Conservation (phyloP, 2,797 vertebrate species). For the Semotilus atromaculatus region DNA sequence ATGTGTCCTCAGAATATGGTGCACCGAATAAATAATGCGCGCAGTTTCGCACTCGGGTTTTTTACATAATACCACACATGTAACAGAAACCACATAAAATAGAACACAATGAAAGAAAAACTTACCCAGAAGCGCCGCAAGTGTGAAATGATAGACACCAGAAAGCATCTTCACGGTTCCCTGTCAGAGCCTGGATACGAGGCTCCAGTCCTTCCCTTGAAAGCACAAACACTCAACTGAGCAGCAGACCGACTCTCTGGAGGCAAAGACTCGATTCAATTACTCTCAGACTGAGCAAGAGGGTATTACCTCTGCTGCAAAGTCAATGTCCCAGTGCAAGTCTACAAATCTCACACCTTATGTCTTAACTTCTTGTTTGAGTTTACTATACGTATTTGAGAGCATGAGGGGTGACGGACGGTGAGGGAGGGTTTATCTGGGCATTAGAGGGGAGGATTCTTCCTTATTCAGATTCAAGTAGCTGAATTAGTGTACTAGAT, state of each 20-base stretch:
- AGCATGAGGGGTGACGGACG: neutral
- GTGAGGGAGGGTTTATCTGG: neutral
- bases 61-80: neutral
- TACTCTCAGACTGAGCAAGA: neutral
- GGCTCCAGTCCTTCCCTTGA: slow-evolving; percentile 35
- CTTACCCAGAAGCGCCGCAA: slow-evolving; percentile 50
- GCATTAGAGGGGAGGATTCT: neutral
- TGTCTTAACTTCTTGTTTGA: neutral
- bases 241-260: neutral
- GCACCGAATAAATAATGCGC: neutral
- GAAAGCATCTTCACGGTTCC: slow-evolving; percentile 42
- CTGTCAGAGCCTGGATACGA: slow-evolving; percentile 45
- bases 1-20: neutral
- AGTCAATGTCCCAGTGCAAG: neutral
- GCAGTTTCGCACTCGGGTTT: neutral
- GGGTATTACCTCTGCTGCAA: slow-evolving; percentile 5
- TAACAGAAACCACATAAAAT: neutral
- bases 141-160: slow-evolving; percentile 23
- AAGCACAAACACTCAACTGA: slow-evolving; percentile 37
- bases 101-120: neutral
- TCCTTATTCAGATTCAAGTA: neutral
- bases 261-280: slow-evolving; percentile 42
- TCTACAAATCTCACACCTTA: neutral
- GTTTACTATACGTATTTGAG: neutral
- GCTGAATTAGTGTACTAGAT: neutral